These are phyloP conservation scores for Epirrita christyi DNA, from an alignment of 2,888 invertebrate species.

Conservation along the genomic window DNA sequence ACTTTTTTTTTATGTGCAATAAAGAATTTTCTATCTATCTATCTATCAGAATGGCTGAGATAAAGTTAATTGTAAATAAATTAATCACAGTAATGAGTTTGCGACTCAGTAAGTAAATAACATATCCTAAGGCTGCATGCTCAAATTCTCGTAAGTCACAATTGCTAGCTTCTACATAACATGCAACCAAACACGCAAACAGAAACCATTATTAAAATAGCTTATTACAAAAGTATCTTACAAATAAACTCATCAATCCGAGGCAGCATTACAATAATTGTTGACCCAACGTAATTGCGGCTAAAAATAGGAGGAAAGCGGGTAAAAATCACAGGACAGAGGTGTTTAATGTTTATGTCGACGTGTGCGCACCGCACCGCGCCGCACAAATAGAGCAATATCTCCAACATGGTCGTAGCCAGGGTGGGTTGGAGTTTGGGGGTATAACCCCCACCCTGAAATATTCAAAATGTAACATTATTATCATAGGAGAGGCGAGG, in stretches of 20 bases:
- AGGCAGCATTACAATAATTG: constrained; percentile 37
- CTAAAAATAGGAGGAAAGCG: constrained; percentile 43
- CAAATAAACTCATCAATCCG: constrained; percentile 41
- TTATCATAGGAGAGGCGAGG: too few species aligned
- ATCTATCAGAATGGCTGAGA: not conserved
- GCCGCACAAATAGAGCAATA: constrained; percentile 45
- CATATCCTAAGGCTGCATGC: not conserved
- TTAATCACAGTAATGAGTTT: constrained; percentile 1
- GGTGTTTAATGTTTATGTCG: constrained; percentile 45
- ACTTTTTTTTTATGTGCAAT: too few species aligned
- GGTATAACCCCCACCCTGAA: too few species aligned
- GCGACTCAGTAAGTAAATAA: not conserved
- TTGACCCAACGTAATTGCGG: constrained; percentile 44
- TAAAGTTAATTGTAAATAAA: not conserved
- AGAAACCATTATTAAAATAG: constrained; percentile 21
- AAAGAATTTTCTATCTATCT: too few species aligned
- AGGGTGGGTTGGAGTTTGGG: too few species aligned
- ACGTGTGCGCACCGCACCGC: constrained; percentile 30
- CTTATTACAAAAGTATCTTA: constrained; percentile 35
- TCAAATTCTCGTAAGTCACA: constrained; percentile 16
- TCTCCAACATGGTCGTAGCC: constrained; percentile 57
- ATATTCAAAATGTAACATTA: too few species aligned
- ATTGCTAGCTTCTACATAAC: constrained; percentile 15
- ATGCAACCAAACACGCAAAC: constrained; percentile 21
- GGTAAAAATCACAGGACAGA: constrained; percentile 44